Base-by-base conservation (phyloP, 2,797 vertebrate species). In the Falco peregrinus region DNA sequence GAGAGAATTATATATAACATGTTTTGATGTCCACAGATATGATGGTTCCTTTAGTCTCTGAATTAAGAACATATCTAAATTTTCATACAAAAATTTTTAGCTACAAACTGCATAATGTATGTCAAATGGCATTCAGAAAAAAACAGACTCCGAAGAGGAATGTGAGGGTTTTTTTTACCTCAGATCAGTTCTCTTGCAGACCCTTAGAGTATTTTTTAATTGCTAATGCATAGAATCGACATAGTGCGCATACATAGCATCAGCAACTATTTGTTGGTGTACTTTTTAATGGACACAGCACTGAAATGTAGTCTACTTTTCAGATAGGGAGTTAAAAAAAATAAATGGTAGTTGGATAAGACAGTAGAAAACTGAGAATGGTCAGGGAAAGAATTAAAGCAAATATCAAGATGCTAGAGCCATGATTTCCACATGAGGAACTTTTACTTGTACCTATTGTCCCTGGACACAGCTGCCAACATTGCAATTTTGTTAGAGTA, bases 351-450 rank as follows among this genome's bases (percentile, higher is more conserved):
- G 16, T 18, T 80, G 45, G 19, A 47, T 45, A 81, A 77, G 11
- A 70, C 13, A 54, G 18, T 45, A 80, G 64, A 57, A 95, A 88
- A 88, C n/a, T 9, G 1, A 26, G 33, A 75, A 78, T 54, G 1
- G 75, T 29, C 43, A 86, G 45, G 54, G 67, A 82, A 92, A 82
- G 10, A 73, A 65, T 53, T 35, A 88, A 79, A 74, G 18, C 1
- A 70, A 74, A 82, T 48, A 82, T 60, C 25, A 56, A 60, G 41
- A 51, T 77, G 24, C 11, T 73, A 60, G 35, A 89, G 31, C 31
- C n/a, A 37, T 82, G 47, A 69, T 92, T 96, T 96, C 61, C 51
- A 67, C 86, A 78, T 61, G 77, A 93, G 70, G 25, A 87, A 76
- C 39, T 79, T 95, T 89, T 84, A 79, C 33, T 73, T 28, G 19